phyloP scores from a whole-genome alignment of 2,888 invertebrate genomes.

The Xestoiulus laeticollis region DNA sequence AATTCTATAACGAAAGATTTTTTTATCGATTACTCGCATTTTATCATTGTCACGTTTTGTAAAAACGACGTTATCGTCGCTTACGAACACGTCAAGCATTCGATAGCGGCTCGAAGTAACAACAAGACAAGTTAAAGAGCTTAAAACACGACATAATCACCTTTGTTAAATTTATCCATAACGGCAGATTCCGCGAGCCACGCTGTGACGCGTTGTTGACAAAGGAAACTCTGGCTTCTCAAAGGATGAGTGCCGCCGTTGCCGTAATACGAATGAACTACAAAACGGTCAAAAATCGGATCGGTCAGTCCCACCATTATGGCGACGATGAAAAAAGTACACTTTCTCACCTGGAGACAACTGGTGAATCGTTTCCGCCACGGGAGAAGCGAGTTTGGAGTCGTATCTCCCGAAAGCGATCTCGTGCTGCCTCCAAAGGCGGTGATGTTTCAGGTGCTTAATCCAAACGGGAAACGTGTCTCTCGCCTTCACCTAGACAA shows the following conservation, averaged over 20 bases:
- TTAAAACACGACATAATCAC: conserved; percentile 46
- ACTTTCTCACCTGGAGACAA: conserved; percentile 42
- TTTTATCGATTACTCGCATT: neutral
- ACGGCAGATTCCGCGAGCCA: conserved; percentile 55
- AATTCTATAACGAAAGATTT: conserved; percentile 62
- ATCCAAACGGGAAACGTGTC: conserved; percentile 80
- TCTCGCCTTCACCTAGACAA: conserved; percentile 71
- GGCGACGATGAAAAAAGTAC: too few species aligned
- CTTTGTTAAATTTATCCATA: conserved; percentile 55
- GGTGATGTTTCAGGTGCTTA: conserved; percentile 76
- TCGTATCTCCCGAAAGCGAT: conserved; percentile 53
- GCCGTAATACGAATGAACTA: neutral
- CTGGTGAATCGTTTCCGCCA: conserved; percentile 34
- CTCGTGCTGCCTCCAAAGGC: conserved; percentile 78
- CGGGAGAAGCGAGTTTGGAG: conserved; percentile 51
- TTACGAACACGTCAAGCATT: too few species aligned
- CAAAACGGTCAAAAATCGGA: neutral
- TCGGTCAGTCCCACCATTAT: too few species aligned
- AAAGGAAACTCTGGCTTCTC: conserved; percentile 54
- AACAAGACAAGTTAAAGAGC: too few species aligned
- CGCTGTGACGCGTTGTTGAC: conserved; percentile 45
- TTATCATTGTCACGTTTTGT: too few species aligned
- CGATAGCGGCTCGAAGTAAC: too few species aligned
- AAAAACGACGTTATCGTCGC: too few species aligned
- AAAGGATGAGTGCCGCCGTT: neutral